A percentile compares a stretch with the other conserved stretches of the same genome.
These are phyloP conservation scores for Pollenia griseotomentosa DNA, from an alignment of 2,888 invertebrate species.

Conservation along the genomic window DNA sequence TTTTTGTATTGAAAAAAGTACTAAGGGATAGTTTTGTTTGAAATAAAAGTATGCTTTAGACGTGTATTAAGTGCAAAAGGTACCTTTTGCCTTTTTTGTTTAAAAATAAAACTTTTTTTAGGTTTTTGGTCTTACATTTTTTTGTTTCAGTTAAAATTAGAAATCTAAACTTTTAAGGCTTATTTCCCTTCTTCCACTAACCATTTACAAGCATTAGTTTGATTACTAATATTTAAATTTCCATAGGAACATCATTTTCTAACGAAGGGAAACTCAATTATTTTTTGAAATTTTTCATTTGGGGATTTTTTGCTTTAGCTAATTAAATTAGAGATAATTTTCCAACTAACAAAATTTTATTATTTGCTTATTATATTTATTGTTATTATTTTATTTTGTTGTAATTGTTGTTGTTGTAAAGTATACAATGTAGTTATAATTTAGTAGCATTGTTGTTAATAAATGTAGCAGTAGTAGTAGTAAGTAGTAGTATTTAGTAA, in stretches of 20 bases:
- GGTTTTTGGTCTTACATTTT: too few relatives aligned
- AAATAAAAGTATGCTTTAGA: too few relatives aligned
- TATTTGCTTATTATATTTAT: slow-evolving; percentile 45
- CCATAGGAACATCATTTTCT: neutral
- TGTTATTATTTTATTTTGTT: slow-evolving; percentile 2
- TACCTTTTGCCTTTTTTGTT: too few relatives aligned
- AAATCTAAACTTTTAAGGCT: too few relatives aligned
- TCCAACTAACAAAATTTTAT: slow-evolving; percentile 41
- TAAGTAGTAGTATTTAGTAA: slow-evolving; percentile 28
- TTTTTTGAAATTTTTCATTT: neutral
- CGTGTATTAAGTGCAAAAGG: too few relatives aligned
- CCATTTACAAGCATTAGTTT: neutral
- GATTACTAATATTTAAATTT: neutral
- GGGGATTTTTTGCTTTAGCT: neutral
- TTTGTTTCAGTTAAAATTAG: too few relatives aligned
- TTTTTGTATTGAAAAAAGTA: too few relatives aligned
- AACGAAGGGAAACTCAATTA: slow-evolving; percentile 3
- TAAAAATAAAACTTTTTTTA: too few relatives aligned
- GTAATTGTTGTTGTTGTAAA: slow-evolving; percentile 27
- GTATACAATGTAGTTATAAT: slow-evolving; percentile 27
- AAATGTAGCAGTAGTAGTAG: slow-evolving; percentile 30
- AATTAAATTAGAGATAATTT: slow-evolving; percentile 58
- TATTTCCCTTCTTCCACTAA: neutral
- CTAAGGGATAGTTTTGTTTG: too few relatives aligned
- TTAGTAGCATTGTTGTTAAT: slow-evolving; percentile 35